Conservation (phyloP, 1,140 invertebrate species). For the Agraylea sexmaculata region DNA sequence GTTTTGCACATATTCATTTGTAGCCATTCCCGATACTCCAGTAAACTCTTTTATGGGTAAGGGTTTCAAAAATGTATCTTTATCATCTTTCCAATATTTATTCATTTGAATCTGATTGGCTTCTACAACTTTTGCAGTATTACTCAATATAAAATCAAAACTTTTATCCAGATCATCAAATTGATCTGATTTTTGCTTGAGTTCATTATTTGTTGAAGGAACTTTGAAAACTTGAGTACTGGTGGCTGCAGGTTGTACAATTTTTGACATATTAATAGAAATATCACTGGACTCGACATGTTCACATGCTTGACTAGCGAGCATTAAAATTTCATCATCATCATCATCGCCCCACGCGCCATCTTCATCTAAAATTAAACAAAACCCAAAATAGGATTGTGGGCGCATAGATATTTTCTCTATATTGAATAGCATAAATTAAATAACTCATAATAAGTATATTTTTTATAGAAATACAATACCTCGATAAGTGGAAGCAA, state of each 20-base stretch:
- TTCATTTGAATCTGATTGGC: too few relatives aligned
- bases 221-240: constrained; percentile 1
- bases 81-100: not conserved
- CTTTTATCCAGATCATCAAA: not conserved
- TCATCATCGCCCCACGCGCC: constrained; percentile 32
- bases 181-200: not conserved
- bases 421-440: too few relatives aligned
- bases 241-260: constrained; percentile 17
- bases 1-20: constrained; percentile 6
- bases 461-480: too few relatives aligned
- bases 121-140: not conserved
- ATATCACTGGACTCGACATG: constrained; percentile 24
- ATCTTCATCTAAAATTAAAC: too few relatives aligned
- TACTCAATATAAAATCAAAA: not conserved
- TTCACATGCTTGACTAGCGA: constrained; percentile 36
- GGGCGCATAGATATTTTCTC: too few relatives aligned
- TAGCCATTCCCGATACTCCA: constrained; percentile 1
- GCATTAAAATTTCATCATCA: constrained; percentile 34
- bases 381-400: too few relatives aligned
- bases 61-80: not conserved
- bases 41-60: not conserved
- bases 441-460: too few relatives aligned
- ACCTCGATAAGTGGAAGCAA: too few relatives aligned
- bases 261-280: constrained; percentile 26
- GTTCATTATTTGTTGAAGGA: not conserved